phyloP scores from a whole-genome alignment of 2,888 invertebrate species.

The Patella ulyssiponensis region DNA sequence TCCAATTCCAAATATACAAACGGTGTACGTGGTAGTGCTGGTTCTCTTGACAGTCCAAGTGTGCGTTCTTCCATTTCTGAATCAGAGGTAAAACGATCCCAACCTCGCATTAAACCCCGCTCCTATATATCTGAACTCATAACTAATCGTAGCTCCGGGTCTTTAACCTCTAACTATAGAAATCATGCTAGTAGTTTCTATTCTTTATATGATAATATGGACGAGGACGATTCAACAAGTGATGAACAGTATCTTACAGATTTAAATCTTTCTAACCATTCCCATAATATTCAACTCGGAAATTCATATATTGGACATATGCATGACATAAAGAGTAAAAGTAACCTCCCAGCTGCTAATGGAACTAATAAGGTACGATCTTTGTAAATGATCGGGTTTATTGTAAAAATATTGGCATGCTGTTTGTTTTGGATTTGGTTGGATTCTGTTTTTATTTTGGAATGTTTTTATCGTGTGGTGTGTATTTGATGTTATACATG shows the following conservation, averaged over 20 bases:
- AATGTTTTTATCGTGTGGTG: neutral
- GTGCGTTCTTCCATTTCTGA: constrained; percentile 22
- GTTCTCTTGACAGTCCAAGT: constrained; percentile 1
- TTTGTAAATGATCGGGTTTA: neutral
- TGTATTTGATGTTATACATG: too few species aligned
- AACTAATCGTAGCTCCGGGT: constrained; percentile 20
- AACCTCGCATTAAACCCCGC: constrained; percentile 14
- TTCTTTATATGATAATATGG: constrained; percentile 22
- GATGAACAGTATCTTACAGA: constrained; percentile 4
- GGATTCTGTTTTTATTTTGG: neutral
- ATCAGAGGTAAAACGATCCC: constrained; percentile 25
- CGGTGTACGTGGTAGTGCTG: neutral
- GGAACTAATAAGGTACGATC: constrained; percentile 11
- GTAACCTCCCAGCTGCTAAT: neutral
- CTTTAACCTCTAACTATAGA: constrained; percentile 20
- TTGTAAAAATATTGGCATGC: neutral
- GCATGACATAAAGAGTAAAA: neutral
- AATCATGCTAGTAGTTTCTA: constrained; percentile 20
- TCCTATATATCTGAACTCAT: constrained; percentile 21
- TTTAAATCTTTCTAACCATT: constrained; percentile 10
- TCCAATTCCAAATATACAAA: constrained; percentile 15
- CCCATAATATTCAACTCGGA: neutral
- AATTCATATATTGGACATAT: neutral
- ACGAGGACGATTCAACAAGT: constrained; percentile 16
- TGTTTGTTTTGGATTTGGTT: neutral